Conservation (phyloP, 2,888 invertebrate species). For the Xanthia icteritia region DNA sequence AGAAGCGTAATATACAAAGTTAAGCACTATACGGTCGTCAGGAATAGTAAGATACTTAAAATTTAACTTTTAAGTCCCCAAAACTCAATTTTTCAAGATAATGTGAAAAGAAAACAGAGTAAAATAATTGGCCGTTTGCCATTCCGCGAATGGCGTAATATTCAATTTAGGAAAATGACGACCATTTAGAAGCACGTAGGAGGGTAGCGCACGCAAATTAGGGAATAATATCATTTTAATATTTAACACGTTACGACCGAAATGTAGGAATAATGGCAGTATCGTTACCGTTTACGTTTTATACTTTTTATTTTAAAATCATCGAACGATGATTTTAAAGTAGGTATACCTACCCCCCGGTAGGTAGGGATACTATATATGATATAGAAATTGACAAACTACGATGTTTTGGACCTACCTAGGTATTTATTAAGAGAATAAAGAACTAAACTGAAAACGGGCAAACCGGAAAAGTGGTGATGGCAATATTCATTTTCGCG, state of each 20-base stretch:
- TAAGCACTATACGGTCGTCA: not conserved
- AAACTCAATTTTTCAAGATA: not conserved
- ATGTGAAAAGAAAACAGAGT: not conserved
- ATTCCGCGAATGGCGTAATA: conserved; percentile 21
- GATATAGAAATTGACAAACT: not conserved
- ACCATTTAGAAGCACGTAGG: conserved; percentile 12
- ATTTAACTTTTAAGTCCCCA: not conserved
- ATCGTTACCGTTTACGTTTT: conserved; percentile 10
- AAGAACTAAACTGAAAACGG: not conserved
- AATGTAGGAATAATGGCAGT: not conserved
- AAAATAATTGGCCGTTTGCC: not conserved
- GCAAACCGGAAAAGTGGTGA: not conserved
- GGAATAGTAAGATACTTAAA: not conserved
- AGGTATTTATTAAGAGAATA: not conserved
- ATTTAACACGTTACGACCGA: conserved; percentile 17
- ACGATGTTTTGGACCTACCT: not conserved
- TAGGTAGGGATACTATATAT: too few species aligned
- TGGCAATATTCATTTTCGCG: not conserved
- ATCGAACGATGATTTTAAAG: not conserved
- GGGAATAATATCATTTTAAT: conserved; percentile 9
- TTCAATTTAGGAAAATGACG: conserved; percentile 43
- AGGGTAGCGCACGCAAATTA: conserved; percentile 13
- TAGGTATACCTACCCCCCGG: too few species aligned
- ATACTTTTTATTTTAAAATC: not conserved
- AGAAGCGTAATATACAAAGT: not conserved